phyloP scores from a whole-genome alignment of 1,140 invertebrate species.

The Daktulosphaira vitifoliae region DNA sequence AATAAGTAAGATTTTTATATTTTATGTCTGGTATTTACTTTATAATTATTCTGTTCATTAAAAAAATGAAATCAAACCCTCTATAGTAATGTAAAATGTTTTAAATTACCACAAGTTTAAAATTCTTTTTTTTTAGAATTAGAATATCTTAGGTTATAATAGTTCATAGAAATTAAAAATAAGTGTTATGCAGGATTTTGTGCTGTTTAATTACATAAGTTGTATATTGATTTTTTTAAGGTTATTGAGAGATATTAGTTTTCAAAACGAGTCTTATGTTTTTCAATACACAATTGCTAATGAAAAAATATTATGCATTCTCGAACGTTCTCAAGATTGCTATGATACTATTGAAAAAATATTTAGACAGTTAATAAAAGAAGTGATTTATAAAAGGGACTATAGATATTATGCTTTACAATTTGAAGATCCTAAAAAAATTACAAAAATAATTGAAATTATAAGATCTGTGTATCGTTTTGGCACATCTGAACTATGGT shows the following conservation, averaged over 20 bases:
- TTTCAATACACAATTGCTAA: neutral
- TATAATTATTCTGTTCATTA: neutral
- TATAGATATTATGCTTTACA: constrained; percentile 7
- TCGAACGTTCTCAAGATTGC: neutral
- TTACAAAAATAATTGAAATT: neutral
- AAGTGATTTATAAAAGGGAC: neutral
- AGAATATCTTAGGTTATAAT: too few species aligned
- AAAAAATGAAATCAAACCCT: too few species aligned
- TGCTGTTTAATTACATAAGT: neutral
- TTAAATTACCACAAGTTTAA: too few species aligned
- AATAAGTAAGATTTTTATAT: constrained; percentile 14
- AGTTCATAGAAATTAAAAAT: too few species aligned
- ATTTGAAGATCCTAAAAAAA: neutral
- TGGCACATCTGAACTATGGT: neutral
- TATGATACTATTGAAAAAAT: neutral
- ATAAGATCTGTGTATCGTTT: neutral
- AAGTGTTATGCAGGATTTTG: too few species aligned
- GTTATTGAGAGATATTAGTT: neutral
- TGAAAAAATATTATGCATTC: neutral
- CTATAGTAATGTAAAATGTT: too few species aligned
- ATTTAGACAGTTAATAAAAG: neutral
- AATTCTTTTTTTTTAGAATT: neutral
- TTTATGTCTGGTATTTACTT: too few species aligned
- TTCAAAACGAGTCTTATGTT: neutral
- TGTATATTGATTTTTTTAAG: neutral